Evolutionary conservation across 2,797 vertebrate genomes (phyloP).

Genomic region (Platalea minor): DNA sequence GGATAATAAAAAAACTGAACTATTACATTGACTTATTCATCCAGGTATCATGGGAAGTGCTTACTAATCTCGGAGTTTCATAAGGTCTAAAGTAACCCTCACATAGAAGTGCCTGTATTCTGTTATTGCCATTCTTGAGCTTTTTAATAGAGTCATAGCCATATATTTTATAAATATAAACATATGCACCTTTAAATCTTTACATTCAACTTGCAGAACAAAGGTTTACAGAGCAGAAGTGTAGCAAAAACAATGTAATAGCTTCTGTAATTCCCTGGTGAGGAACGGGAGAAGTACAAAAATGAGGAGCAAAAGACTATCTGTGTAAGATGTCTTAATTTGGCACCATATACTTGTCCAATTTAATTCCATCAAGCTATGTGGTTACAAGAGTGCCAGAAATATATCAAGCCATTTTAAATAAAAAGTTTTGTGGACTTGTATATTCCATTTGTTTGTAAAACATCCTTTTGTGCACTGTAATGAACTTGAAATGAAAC

Average conservation of each 20-base stretch:
- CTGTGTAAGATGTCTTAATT: slow-evolving; percentile 54
- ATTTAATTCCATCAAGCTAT: slow-evolving; percentile 45
- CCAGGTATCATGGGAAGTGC: slow-evolving; percentile 55
- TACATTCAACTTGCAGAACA: slow-evolving; percentile 62
- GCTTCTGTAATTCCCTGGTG: slow-evolving; percentile 45
- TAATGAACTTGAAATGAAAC: slow-evolving; percentile 70
- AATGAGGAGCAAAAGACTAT: slow-evolving; percentile 31
- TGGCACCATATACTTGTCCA: slow-evolving; percentile 50
- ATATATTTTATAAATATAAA: slow-evolving; percentile 60
- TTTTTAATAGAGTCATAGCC: slow-evolving; percentile 67
- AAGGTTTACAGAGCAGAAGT: slow-evolving; percentile 75
- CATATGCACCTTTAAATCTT: slow-evolving; percentile 54
- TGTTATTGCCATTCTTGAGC: slow-evolving; percentile 69
- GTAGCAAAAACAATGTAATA: slow-evolving; percentile 65
- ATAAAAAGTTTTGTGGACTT: slow-evolving; percentile 53
- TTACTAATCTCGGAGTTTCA: slow-evolving; percentile 60
- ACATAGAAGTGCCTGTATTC: slow-evolving; percentile 77
- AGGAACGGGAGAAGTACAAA: background rate
- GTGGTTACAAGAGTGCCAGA: slow-evolving; percentile 56
- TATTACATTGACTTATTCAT: slow-evolving; percentile 38
- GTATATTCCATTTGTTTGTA: slow-evolving; percentile 65
- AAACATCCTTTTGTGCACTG: slow-evolving; percentile 68
- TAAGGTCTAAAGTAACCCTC: slow-evolving; percentile 65
- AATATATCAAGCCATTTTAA: slow-evolving; percentile 67
- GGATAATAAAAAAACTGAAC: slow-evolving; percentile 28